Evolutionary conservation across 2,113 vertebrate species (phyloP), one percentile per base, ranked within the genome.

Genomic region (Phaethornis superciliosus): DNA sequence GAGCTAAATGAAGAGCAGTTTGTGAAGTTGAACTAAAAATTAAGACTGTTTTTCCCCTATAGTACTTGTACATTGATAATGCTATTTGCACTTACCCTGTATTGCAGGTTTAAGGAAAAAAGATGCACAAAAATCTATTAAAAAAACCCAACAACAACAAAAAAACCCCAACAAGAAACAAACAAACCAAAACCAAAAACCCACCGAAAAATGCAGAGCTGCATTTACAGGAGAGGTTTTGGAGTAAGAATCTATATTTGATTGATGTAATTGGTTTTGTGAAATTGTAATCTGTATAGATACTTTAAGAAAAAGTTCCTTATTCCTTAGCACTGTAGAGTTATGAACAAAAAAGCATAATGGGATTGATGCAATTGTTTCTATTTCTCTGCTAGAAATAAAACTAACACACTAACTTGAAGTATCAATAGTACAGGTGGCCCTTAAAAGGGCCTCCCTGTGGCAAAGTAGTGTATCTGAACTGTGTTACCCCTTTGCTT

Each of bases 11-110:
- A 89, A 80, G 47, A 93, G 8, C 20, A 74, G 30, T 60, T 56
- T 52, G 81, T 91, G 75, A 88, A 67, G 60, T 49, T 85, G 68
- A 90, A 82, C 16, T 70, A 67, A 88, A 91, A 95, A 77, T 90
- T 90, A 85, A 40, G 52, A 51, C 19, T 71, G 21, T 35, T 90
- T 95, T 95, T 42, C 10, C 42, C 54, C 14, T 60, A 78, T 37
- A 44, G 32, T 78, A 44, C 27, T 75, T 86, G 7, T 46, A 56
- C 10, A 2, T 20, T 78, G 52, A 28, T 91, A 68, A 46, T 56
- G 12, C 18, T 85, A 28, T 89, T 91, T 82, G n/a, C 24, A 12
- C 46, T 80, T 89, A 40, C 46, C 16, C 23, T 83, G 15, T 75
- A 32, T 47, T 82, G 19, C 40, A 19, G 80, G 24, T 26, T 23